Base-by-base conservation (phyloP, 2,888 invertebrate genomes). In the Zootermopsis nevadensis region DNA sequence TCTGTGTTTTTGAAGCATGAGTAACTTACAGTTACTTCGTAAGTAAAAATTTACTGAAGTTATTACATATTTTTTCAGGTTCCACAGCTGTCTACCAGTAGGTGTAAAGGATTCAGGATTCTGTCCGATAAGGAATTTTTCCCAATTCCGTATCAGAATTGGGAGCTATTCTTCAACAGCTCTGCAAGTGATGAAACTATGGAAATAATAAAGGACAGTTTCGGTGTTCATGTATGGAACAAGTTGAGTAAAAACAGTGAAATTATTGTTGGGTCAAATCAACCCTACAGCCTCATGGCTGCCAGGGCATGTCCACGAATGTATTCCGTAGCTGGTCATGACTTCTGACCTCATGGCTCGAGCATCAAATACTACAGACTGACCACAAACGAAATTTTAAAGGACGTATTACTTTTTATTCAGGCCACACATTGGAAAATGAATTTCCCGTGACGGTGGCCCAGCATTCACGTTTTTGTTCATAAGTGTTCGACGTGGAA, bases 241-340 rank as follows among this genome's bases (percentile, higher is more conserved):
- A 85, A 86, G 66, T 22, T 82, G 77, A 82, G 77, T 30, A 38
- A 48, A 24, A 4, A 22, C 0, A 87, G 88, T 33, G 88, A 87
- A 77, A 87, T 92, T 42, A 87, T 86, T 0, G 88, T 91, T 15
- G 88, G 89, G 66, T 90, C 90, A 27, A 87, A 89, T 82, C 90
- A 89, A 81, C 91, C 92, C 0, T 93, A 93, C 85, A 89, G 89
- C 8, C 84, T 89, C n/a, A 88, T 91, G 48, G 92, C 92, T 7
- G 88, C 88, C 82, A 88, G 90, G 84, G 90, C 89, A 87, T 93
- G 92, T 86, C 92, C 92, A 0, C 27, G 48, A 0, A 22, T 48
- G 38, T 42, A 48, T 15, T 6, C 31, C 53, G 42, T 12, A 3
- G 35, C 22, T 27, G 77, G 48, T 2, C 24, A 15, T 22, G 12